Evolutionary conservation across 2,113 vertebrate species (phyloP), one percentile per base, ranked within the genome.

Genomic region (Varanus salvator): DNA sequence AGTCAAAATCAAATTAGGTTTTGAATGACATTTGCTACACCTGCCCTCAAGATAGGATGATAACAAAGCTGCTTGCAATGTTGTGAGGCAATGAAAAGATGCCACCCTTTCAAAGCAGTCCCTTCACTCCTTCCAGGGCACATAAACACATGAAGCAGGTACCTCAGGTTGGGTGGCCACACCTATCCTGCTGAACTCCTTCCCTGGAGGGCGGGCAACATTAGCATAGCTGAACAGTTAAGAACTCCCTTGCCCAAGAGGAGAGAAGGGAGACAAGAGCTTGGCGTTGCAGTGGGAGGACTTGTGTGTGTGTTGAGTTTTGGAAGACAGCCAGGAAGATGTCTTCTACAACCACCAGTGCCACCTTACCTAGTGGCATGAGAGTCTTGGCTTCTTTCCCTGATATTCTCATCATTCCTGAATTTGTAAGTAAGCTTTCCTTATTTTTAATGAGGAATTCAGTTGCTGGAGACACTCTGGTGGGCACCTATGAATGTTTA

Each of bases 341-440:
- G 88, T 90, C 88, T 85, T 90, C 96, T 84, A 90, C 94, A 29
- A 88, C 93, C 34, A 87, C 95, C 50, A 88, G 92, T 0, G 89
- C 87, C 76, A 34, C 88, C 87, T 90, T 96, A 91, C 95, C 95
- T 85, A 95, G 93, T 8, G 95, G 95, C 85, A 84, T 95, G 50
- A 74, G 88, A 0, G 95, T 96, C 81, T 92, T 96, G 88, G 50
- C 38, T 76, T 88, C 93, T 60, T 95, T 96, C 71, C 96, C 96
- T 0, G 95, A 96, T 89, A 74, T 95, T 74, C 96, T 96, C 38
- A 92, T 94, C 93, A 1, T 94, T 87, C 86, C 94, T 0, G 96
- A 96, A 84, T 96, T 95, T 93, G 96, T 96, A 91, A 96, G 96
- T 96, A 52, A 48, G 8, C 25, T 52, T 71, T 54, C 52, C 14